phyloP scores from a whole-genome alignment of 2,113 vertebrate species.

The Lepus americanus region DNA sequence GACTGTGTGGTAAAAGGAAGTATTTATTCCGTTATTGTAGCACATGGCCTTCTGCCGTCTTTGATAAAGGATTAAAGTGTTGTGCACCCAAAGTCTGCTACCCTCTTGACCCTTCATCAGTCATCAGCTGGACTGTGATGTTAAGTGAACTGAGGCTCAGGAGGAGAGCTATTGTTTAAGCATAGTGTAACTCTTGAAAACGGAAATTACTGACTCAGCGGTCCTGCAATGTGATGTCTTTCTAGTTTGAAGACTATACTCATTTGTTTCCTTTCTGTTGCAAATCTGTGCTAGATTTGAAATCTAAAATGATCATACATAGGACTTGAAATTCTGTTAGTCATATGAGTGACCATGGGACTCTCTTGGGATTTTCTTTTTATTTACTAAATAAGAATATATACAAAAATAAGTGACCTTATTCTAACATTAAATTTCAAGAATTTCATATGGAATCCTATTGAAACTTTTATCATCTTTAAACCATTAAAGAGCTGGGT shows the following conservation, averaged over 20 bases:
- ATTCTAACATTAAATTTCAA: not conserved
- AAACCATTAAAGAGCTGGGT: not conserved
- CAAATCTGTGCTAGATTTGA: not conserved
- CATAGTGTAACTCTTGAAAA: conserved; percentile 72
- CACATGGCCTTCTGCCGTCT: conserved; percentile 88
- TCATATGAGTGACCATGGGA: conserved; percentile 41
- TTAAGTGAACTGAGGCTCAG: conserved; percentile 78
- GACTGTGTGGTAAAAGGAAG: conserved; percentile 87
- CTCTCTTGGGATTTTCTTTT: conserved; percentile 39
- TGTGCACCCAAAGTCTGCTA: conserved; percentile 89
- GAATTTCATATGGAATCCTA: conserved; percentile 6
- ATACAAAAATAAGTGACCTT: not conserved
- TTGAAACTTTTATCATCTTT: conserved; percentile 19
- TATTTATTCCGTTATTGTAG: conserved; percentile 87
- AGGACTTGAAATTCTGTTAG: conserved; percentile 17
- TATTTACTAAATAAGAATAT: conserved; percentile 24
- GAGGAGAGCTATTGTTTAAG: conserved; percentile 85
- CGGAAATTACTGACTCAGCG: conserved; percentile 86
- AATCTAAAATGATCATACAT: not conserved
- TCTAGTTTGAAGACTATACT: conserved; percentile 72
- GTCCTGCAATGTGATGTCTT: conserved; percentile 68
- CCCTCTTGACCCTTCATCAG: conserved; percentile 88
- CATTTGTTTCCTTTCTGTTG: conserved; percentile 72
- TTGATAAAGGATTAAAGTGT: conserved; percentile 86
- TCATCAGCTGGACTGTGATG: conserved; percentile 82